Percentiles rank a stretch among this genome's conserved stretches.
Evolutionary conservation across 2,888 invertebrate genomes (phyloP).

Genomic region (Himalopsyche japonica): DNA sequence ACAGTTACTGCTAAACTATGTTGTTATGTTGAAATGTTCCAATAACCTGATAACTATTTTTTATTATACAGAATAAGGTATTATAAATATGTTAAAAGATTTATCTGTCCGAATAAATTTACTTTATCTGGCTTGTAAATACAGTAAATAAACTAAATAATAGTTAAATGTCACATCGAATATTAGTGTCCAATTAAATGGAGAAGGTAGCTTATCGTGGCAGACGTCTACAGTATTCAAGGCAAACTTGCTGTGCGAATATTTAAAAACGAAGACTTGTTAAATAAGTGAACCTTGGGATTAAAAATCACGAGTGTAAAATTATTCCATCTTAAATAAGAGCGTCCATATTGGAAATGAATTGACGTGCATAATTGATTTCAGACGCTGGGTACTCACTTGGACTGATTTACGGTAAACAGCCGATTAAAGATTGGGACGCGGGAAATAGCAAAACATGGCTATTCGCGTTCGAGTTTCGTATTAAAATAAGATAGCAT

Average conservation of each 20-base stretch:
- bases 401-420: too few relatives aligned
- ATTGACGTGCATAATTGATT: not conserved
- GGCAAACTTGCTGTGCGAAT: slow-evolving; percentile 2
- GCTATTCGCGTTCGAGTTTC: too few relatives aligned
- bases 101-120: not conserved
- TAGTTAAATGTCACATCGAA: not conserved
- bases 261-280: slow-evolving; percentile 11
- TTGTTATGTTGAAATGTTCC: too few relatives aligned
- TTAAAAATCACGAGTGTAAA: not conserved
- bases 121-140: not conserved
- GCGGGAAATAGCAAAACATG: too few relatives aligned
- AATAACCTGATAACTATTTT: too few relatives aligned
- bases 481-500: too few relatives aligned
- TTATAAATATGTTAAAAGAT: not conserved
- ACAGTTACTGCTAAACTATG: too few relatives aligned
- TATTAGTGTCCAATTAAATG: not conserved
- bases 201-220: not conserved
- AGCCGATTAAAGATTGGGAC: too few relatives aligned
- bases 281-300: not conserved
- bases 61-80: too few relatives aligned
- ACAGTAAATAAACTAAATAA: not conserved
- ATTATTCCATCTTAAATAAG: not conserved
- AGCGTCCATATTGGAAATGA: not conserved
- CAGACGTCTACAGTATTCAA: slow-evolving; percentile 12
- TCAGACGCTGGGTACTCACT: too few relatives aligned